A percentile compares a stretch with the other conserved stretches of the same genome.
phyloP scores from a whole-genome alignment of 2,113 vertebrate genomes.

The Oreocharis arfaki region DNA sequence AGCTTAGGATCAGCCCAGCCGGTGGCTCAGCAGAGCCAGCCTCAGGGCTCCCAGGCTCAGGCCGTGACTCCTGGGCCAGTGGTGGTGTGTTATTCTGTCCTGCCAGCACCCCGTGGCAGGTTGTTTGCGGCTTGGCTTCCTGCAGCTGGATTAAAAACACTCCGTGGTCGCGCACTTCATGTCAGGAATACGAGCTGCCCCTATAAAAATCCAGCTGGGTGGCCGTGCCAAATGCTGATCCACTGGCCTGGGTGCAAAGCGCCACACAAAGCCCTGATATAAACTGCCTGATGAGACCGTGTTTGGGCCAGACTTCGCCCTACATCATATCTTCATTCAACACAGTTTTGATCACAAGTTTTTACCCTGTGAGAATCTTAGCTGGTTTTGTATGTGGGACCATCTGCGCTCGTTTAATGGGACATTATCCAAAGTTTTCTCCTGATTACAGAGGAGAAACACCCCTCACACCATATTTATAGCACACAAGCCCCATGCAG shows the following conservation, averaged over 20 bases:
- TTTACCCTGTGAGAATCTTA: neutral
- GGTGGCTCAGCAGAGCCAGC: neutral
- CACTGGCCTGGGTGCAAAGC: neutral
- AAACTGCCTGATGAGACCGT: neutral
- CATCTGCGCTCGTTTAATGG: neutral
- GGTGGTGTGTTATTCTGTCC: neutral
- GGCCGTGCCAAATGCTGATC: neutral
- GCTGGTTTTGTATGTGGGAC: neutral
- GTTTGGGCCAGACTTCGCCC: neutral
- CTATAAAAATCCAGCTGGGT: neutral
- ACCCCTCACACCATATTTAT: neutral
- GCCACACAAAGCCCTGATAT: neutral
- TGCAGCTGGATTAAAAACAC: neutral
- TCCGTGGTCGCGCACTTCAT: fast-evolving
- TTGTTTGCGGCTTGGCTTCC: neutral
- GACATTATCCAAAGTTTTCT: neutral
- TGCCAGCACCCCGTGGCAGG: neutral
- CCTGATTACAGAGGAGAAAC: neutral
- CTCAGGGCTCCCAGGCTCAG: neutral
- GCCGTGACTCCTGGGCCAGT: neutral
- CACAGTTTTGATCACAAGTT: neutral
- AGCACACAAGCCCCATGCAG: neutral
- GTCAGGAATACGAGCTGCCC: neutral
- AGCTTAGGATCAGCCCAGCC: neutral
- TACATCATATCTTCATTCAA: neutral